Percentiles rank a stretch among this genome's conserved stretches.
Conservation (phyloP, 2,113 vertebrate species). For the Taurulus bubalis region DNA sequence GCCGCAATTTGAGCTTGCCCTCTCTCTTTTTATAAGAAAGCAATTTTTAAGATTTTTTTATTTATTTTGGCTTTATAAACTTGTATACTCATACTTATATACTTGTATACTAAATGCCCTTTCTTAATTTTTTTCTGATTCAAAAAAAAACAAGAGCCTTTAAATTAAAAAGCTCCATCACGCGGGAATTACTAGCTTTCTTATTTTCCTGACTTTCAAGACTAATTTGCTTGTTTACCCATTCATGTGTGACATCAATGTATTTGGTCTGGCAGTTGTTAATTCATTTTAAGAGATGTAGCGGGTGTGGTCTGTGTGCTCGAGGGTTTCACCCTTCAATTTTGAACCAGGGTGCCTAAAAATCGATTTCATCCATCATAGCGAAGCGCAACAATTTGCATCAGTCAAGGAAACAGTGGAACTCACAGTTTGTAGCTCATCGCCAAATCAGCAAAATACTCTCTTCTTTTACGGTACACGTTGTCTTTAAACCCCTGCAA, state of each 20-base stretch:
- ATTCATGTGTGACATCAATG: background rate
- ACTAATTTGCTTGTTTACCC: background rate
- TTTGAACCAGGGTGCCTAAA: background rate
- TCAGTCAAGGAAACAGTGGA: background rate
- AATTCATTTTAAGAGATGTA: background rate
- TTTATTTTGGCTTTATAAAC: background rate
- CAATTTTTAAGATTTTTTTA: too few species aligned
- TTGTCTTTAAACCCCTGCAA: constrained; percentile 94
- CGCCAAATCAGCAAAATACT: constrained; percentile 93
- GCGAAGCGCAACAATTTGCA: background rate
- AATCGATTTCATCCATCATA: background rate
- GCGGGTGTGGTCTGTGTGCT: background rate
- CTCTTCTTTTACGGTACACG: constrained; percentile 91
- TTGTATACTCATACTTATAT: background rate
- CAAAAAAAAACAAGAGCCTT: background rate
- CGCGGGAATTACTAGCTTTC: background rate
- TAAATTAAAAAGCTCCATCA: background rate
- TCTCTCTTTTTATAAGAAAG: too few species aligned
- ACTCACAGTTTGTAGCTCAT: constrained; percentile 93
- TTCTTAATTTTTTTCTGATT: background rate
- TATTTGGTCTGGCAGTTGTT: background rate
- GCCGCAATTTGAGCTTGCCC: too few species aligned
- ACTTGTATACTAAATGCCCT: background rate
- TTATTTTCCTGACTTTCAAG: background rate
- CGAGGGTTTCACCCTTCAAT: background rate